phyloP scores from a whole-genome alignment of 2,797 vertebrate species.

The Halcyon smyrnensis region DNA sequence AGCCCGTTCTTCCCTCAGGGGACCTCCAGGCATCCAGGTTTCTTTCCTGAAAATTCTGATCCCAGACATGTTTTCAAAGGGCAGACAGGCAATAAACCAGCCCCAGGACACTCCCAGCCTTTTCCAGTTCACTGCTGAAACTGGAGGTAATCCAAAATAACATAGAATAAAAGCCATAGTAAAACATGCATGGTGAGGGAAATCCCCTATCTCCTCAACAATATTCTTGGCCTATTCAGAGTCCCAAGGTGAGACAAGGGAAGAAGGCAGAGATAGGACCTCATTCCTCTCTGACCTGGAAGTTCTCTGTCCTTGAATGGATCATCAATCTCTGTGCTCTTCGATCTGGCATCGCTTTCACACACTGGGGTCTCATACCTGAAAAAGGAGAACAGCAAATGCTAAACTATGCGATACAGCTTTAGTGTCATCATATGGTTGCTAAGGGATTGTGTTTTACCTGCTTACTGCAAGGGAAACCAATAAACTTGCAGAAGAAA shows the following conservation, averaged over 20 bases:
- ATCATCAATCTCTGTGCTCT: constrained; percentile 86
- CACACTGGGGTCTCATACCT: constrained; percentile 96
- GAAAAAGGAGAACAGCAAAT: constrained; percentile 56
- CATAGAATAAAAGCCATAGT: neutral
- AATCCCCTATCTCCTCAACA: neutral
- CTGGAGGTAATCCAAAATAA: neutral
- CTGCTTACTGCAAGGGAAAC: neutral
- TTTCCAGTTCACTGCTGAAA: neutral
- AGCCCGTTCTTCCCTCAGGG: neutral
- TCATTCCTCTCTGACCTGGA: constrained; percentile 83
- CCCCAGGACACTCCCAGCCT: neutral
- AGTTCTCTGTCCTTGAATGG: constrained; percentile 94
- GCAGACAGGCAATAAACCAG: neutral
- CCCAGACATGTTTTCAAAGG: neutral
- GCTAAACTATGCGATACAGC: neutral
- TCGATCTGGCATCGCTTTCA: constrained; percentile 88
- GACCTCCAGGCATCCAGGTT: neutral
- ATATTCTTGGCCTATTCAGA: neutral
- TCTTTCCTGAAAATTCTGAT: constrained; percentile 3
- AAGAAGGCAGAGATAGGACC: neutral
- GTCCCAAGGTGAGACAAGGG: neutral
- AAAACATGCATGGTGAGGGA: neutral
- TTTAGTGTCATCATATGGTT: neutral
- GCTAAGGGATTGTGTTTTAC: neutral
- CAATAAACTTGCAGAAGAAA: neutral